Evolutionary conservation across 2,113 vertebrate genomes (phyloP), one percentile per base, ranked within the genome.

Genomic region (Smithornis capensis): DNA sequence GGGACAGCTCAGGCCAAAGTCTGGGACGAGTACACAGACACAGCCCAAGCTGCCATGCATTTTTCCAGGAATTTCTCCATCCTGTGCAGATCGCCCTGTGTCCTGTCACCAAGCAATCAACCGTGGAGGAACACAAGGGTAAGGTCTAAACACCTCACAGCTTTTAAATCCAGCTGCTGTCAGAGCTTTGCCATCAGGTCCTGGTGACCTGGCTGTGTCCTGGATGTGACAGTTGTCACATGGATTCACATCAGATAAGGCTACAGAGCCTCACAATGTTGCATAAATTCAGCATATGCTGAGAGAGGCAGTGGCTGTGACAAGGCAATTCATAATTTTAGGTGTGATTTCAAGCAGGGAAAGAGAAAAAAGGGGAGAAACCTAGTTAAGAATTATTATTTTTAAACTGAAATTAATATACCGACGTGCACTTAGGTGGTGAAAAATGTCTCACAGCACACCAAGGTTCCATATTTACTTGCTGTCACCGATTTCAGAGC

Each of bases 391-490:
- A 38, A 33, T 87, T 74, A 68, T 55, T 86, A 85, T 88, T 90
- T 92, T 73, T 84, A 67, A 50, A 19, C 33, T n/a, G 7, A 74
- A 92, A 93, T 94, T 95, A 96, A 92, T 71, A 86, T 7, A 73
- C 28, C 86, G 64, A 45, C 25, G 11, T 85, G 77, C 83, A 64
- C 88, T 93, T 90, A 92, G 68, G 88, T 5, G n/a, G 70, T 91
- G 92, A 90, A 87, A 89, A 95, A 81, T 70, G 59, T 76, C 88
- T 81, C 94, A 91, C 84, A 79, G 93, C 83, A 95, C 93, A 94
- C 83, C 71, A 68, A 79, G 95, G 94, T 65, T 83, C 94, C 79
- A 3, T 95, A 93, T 97, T 97, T 97, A 96, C 95, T 95, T 69
- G 49, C 96, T 96, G 86, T 87, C 90, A 84, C 69, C 60, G 78